Evolutionary conservation across 2,888 invertebrate species (phyloP), one percentile per base, ranked within the genome.

Genomic region (Candidula unifasciata): DNA sequence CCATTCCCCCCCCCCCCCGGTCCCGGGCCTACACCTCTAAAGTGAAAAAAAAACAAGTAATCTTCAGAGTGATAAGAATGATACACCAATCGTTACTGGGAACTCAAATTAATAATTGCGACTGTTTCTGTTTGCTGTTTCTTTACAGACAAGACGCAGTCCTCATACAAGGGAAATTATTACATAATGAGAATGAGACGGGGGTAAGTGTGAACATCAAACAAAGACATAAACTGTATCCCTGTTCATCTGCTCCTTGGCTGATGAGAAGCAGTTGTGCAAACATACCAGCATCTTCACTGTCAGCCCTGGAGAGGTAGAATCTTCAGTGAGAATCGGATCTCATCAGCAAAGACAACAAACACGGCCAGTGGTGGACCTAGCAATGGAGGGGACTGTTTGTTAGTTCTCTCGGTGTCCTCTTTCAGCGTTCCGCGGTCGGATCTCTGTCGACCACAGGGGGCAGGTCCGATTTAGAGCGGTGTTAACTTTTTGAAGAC

Each of bases 281-380:
- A 76, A 76, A 76, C 76, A 76, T 30, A 57, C 21, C 21, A 18
- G 2, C 5, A 21, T 16, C 33, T 57, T 3, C 13, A n/a, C 37
- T 44, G 33, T 24, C n/a, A 73, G 44, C 73, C n/a, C 73, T 10
- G 44, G 73, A 44, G 44, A 44, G 44, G 6, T 21, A 21, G 21
- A 37, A 37, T 24, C 6, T 5, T n/a, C 21, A n/a, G 10, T 1
- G 30, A 33, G 5, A 24, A 21, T 54, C 5, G 76, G 21, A 18
- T 35, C 57, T 76, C 35, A 33, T 54, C 33, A 76, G 27, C 16
- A 33, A 76, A 54, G 57, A 76, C 27, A 76, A 76, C 76, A 76
- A 76, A 76, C 76, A 76, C 0, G 35, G 30, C 8, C 21, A 3
- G 76, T 30, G 10, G 44, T 8, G 73, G 24, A 44, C 44, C 44